phyloP scores from a whole-genome alignment of 2,113 vertebrate genomes.

The Dasyornis broadbenti region DNA sequence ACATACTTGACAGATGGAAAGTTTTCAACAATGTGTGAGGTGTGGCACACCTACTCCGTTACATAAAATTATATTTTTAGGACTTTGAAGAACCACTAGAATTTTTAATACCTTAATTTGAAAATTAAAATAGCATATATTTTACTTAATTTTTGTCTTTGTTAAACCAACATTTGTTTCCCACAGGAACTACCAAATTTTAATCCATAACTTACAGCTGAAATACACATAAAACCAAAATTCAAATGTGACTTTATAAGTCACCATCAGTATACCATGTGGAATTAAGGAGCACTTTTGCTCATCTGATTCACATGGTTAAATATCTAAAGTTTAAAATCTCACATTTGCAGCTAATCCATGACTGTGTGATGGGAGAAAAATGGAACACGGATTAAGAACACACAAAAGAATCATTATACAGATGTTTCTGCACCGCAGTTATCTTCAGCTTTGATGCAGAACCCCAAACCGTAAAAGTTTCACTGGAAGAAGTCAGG shows the following conservation, averaged over 20 bases:
- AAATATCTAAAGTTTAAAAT: not conserved
- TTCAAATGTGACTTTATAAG: not conserved
- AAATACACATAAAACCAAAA: not conserved
- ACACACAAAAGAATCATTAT: not conserved
- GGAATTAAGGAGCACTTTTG: not conserved
- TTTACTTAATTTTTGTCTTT: not conserved
- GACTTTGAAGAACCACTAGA: not conserved
- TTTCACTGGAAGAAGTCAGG: not conserved
- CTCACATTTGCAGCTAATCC: not conserved
- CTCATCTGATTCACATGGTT: not conserved
- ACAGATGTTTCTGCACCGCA: not conserved
- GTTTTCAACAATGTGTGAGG: not conserved
- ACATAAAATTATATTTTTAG: not conserved
- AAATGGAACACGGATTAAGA: not conserved
- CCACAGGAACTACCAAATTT: not conserved
- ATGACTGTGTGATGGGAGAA: not conserved
- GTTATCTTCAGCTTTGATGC: not conserved
- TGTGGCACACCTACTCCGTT: not conserved
- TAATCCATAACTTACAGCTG: not conserved
- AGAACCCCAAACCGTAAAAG: not conserved
- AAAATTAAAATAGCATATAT: not conserved
- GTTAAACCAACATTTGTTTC: not conserved
- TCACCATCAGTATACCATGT: not conserved
- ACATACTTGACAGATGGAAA: not conserved
- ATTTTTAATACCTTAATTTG: not conserved